Evolutionary conservation across 2,797 vertebrate genomes (phyloP).

Genomic region (Malacoctenus gilli): DNA sequence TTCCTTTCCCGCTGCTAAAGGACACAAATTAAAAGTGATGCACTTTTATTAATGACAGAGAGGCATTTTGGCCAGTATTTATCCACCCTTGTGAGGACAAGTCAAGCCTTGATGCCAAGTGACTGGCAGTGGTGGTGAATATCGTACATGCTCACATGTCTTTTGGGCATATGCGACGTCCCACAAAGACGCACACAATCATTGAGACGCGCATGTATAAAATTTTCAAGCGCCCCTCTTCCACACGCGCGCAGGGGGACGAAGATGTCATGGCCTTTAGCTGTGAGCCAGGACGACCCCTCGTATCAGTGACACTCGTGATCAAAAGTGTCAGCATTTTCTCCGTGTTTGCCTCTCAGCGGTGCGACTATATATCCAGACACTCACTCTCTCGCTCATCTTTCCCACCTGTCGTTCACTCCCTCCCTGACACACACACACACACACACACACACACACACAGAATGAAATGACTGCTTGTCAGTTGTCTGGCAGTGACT

Average conservation of each 20-base stretch:
- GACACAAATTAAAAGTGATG: conserved; percentile 35
- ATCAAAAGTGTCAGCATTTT: conserved; percentile 68
- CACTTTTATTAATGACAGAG: conserved; percentile 34
- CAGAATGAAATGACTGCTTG: not conserved
- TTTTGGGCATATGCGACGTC: conserved; percentile 12
- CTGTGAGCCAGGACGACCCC: conserved; percentile 26
- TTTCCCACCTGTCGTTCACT: conserved; percentile 46
- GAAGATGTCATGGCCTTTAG: conserved; percentile 57
- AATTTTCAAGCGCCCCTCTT: conserved; percentile 1
- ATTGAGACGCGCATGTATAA: conserved; percentile 27
- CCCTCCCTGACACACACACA: conserved; percentile 7
- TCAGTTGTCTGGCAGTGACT: no score
- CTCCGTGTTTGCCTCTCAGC: conserved; percentile 60
- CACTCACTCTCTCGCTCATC: conserved; percentile 50
- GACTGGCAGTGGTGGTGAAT: conserved; percentile 47
- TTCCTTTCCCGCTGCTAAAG: conserved; percentile 27
- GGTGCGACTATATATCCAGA: conserved; percentile 51
- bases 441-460: conserved; percentile 21
- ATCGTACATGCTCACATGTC: conserved; percentile 46
- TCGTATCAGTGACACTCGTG: conserved; percentile 62
- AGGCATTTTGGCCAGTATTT: conserved; percentile 42
- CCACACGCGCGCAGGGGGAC: no score
- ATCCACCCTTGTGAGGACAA: conserved; percentile 52
- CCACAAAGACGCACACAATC: conserved; percentile 2
- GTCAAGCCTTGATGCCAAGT: conserved; percentile 41